These are phyloP conservation scores for rabbit (Oryctolagus cuniculus) DNA, from an alignment of 2,113 vertebrate genomes.

Conservation along the genomic window mOryCun1.1 NC_091434.1:178607501-178608000, in stretches of 20 bases:
- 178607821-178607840: background rate
- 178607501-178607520: too few species aligned
- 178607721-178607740: background rate
- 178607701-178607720: background rate
- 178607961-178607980: conserved; percentile 1
- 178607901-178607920: background rate
- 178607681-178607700: background rate
- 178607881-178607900: background rate
- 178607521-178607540: too few species aligned
- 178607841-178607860: conserved; percentile 16
- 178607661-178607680: background rate
- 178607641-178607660: background rate
- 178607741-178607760: background rate
- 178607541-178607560: too few species aligned
- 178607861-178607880: background rate
- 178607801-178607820: background rate
- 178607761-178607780: background rate
- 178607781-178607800: background rate
- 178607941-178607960: background rate
- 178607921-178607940: background rate
- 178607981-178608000: background rate
- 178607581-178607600: too few species aligned
- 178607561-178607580: too few species aligned
- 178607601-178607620: too few species aligned
- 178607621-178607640: too few species aligned